Base-by-base conservation (phyloP, 2,888 invertebrate species). In the Norana najaformis region DNA sequence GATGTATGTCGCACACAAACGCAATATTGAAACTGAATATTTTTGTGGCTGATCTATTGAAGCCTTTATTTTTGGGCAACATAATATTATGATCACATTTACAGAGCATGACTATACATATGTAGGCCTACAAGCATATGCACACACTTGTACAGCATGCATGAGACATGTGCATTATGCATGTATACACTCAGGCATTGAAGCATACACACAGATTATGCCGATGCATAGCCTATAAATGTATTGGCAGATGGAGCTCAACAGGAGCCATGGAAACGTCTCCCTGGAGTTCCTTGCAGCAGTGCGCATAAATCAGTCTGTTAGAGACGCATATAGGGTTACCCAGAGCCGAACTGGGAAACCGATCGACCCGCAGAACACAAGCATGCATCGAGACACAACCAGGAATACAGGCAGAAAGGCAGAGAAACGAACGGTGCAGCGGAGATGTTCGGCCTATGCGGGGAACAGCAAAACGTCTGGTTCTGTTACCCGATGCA, bases 251-350 rank as follows among this genome's bases (percentile, higher is more conserved):
- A 30, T n/a, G 69, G n/a, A 69, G 30, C 69, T 69, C 6, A 8
- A n/a, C 69, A 69, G n/a, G 30, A 53, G 53, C 30, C 53, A 1
- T 53, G 13, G 69, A n/a, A 69, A 69, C 69, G 30, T 69, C 69
- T 69, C 47, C 16, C 69, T 1, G 69, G 30, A 2, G n/a, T 69
- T 69, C 69, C 69, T 69, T 69, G 69, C 30, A 69, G 69, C 69
- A n/a, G n/a, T 69, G 69, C 69, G 30, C 69, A n/a, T 69, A n/a
- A 69, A 69, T 69, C 69, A n/a, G 69, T 8, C n/a, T 69, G 69
- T 69, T n/a, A 69, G 69, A 69, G 69, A 69, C 69, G 69, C 69
- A 69, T 69, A n/a, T 69, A 69, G 69, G 69, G 30, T n/a, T 69
- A 69, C 47, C 20, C 14, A 16, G 69, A 11, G 16, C 0, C 30